Base-by-base conservation (phyloP, 2,797 vertebrate species). In the Pipistrellus pipistrellus region DNA sequence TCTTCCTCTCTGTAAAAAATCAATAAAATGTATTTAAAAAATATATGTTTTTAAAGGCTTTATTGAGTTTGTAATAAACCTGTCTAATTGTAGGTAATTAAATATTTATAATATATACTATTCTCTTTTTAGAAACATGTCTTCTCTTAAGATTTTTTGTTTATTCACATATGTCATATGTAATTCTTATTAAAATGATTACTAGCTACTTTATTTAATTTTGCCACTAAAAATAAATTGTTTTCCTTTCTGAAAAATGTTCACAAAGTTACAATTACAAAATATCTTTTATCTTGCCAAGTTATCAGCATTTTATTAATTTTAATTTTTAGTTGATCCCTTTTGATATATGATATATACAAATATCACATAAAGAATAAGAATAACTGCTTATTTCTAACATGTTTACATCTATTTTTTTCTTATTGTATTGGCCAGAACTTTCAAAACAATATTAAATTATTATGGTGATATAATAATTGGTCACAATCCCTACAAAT, bases 101-200 rank as follows among this genome's bases (percentile, higher is more conserved):
- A 90, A 77, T 90, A 81, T 27, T 20, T 71, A 75, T 6, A 90
- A 17, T 64, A 62, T 38, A 6, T 73, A 38, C 5, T 66, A 89
- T 41, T 69, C n/a, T 82, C 17, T 62, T 76, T 69, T 91, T 25
- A 87, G 32, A 86, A 85, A 44, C 68, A 66, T 8, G 5, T 20
- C 12, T 75, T 85, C 8, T n/a, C 15, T 68, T 93, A 78, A 38
- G 20, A 77, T 62, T 78, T 78, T 87, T 88, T 51, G 53, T 53
- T 48, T 48, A 89, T 93, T 86, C 57, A 88, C 6, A 68, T 35
- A 44, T 30, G 46, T 82, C 51, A 21, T 23, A 93, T 41, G 6
- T 30, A 88, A 72, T 64, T 95, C 21, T 89, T 85, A 94, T 48
- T 82, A 87, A 89, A 90, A 21, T 75, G 20, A 85, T 75, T 86